A percentile compares a stretch with the other conserved stretches of the same genome.
Evolutionary conservation across 2,888 invertebrate genomes (phyloP).

Genomic region (Eristalinus aeneus): DNA sequence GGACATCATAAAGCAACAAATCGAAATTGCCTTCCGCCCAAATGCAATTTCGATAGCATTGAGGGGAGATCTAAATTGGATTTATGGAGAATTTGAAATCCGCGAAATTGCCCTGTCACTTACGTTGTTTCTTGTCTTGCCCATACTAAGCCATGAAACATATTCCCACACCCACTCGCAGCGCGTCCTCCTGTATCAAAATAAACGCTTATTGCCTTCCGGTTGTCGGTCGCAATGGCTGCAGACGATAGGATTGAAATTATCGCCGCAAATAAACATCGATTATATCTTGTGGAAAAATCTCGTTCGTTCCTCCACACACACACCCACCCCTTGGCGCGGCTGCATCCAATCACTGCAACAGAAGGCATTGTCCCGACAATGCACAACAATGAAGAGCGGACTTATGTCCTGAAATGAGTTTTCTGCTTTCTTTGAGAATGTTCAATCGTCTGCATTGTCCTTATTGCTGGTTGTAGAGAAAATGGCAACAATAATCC

Average conservation of each 20-base stretch:
- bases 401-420: conserved; percentile 38
- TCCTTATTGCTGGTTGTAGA: conserved; percentile 41
- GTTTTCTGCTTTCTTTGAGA: conserved; percentile 37
- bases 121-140: too few relatives aligned
- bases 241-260: neutral
- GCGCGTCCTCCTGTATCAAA: neutral
- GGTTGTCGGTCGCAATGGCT: neutral
- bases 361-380: conserved; percentile 27
- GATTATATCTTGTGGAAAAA: neutral
- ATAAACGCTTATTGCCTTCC: neutral
- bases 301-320: neutral
- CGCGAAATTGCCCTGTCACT: too few relatives aligned
- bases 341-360: conserved; percentile 29
- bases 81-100: too few relatives aligned
- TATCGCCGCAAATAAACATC: neutral
- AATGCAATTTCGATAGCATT: too few relatives aligned
- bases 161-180: too few relatives aligned
- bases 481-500: conserved; percentile 33
- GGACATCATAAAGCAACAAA: too few relatives aligned
- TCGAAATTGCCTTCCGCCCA: too few relatives aligned
- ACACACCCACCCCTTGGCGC: neutral
- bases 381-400: conserved; percentile 27
- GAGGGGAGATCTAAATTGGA: too few relatives aligned
- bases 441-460: conserved; percentile 49
- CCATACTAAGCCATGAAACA: too few relatives aligned